A percentile compares a stretch with the other conserved stretches of the same genome.
These are phyloP conservation scores for Microplitis manilae DNA, from an alignment of 2,888 invertebrate genomes.

Conservation along the genomic window DNA sequence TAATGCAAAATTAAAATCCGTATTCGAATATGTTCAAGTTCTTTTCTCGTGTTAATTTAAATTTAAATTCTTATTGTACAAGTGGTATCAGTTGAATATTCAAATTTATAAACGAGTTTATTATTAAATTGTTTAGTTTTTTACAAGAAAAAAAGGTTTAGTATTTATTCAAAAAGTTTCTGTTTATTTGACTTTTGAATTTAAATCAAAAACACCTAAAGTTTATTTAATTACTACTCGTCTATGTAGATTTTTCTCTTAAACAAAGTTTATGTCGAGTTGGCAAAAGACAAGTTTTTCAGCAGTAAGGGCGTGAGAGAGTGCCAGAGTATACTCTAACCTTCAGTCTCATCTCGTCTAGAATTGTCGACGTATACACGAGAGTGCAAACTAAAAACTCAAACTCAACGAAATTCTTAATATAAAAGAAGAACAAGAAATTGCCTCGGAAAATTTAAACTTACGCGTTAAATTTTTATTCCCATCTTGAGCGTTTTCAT, in stretches of 20 bases:
- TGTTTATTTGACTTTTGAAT: conserved; percentile 21
- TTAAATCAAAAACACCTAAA: conserved; percentile 33
- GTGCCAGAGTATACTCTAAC: background rate
- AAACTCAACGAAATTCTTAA: background rate
- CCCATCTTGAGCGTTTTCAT: background rate
- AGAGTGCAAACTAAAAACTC: conserved; percentile 1
- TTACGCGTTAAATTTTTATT: background rate
- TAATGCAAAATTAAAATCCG: too few relatives aligned
- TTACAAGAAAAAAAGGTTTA: background rate
- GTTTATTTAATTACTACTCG: conserved; percentile 38
- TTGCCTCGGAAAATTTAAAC: background rate
- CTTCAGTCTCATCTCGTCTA: background rate
- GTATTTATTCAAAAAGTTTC: conserved; percentile 10
- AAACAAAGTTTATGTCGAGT: conserved; percentile 2
- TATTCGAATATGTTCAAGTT: too few relatives aligned
- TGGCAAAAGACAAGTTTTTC: conserved; percentile 1
- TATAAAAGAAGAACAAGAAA: background rate
- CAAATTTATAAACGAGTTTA: background rate
- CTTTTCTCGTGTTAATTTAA: too few relatives aligned
- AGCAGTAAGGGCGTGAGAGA: background rate
- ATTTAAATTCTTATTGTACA: too few relatives aligned
- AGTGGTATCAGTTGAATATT: background rate
- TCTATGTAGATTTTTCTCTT: conserved; percentile 23
- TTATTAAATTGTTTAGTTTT: background rate
- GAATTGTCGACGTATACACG: conserved; percentile 1